Evolutionary conservation across 2,888 invertebrate genomes (phyloP).

Genomic region (Pyrrhosoma nymphula): DNA sequence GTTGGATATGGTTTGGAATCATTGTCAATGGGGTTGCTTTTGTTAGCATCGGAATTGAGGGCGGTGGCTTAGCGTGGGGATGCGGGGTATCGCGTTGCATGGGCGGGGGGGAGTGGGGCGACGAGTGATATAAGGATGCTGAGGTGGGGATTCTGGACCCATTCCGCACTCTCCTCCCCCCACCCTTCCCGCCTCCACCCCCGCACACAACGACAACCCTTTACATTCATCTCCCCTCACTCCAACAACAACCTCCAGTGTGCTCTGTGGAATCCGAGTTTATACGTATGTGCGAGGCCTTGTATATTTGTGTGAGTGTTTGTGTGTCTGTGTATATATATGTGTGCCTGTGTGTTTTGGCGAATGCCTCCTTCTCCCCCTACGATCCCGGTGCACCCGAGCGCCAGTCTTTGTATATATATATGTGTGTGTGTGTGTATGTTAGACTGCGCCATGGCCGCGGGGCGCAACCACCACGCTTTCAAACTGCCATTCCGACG

Average conservation of each 20-base stretch:
- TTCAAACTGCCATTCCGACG: conserved; percentile 59
- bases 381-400: neutral
- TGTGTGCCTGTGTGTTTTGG: neutral
- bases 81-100: neutral
- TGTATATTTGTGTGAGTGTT: neutral
- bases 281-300: neutral
- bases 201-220: too few relatives aligned
- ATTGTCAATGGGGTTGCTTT: conserved; percentile 51
- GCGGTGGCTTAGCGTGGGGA: conserved; percentile 17
- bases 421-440: conserved; percentile 41
- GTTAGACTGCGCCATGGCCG: conserved; percentile 58
- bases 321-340: neutral
- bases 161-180: neutral
- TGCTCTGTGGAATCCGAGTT: conserved; percentile 55
- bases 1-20: conserved; percentile 55
- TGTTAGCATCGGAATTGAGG: conserved; percentile 42
- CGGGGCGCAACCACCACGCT: conserved; percentile 59
- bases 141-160: conserved; percentile 31
- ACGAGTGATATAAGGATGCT: conserved; percentile 34
- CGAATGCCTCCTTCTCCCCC: neutral
- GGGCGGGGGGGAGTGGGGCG: neutral
- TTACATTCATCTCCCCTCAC: neutral
- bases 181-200: neutral
- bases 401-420: neutral
- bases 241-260: conserved; percentile 29